Percentiles rank a stretch among this genome's conserved stretches.
Evolutionary conservation across 2,888 invertebrate species (phyloP).

Genomic region (Volucella bombylans): DNA sequence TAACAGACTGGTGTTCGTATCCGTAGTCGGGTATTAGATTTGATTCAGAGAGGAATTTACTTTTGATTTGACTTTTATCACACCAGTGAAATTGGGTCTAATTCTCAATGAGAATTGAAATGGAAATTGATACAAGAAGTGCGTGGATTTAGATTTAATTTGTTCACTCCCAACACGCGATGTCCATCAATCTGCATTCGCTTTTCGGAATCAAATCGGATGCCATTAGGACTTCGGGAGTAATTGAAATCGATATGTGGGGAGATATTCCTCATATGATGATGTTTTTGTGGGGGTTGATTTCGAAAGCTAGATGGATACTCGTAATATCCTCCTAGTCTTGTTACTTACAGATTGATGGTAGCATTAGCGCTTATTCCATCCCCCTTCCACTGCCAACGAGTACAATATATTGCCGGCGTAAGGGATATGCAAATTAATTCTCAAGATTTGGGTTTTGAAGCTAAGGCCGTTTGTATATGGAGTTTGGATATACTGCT

Average conservation of each 20-base stretch:
- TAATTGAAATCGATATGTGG: conserved; percentile 51
- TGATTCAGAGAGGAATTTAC: conserved; percentile 35
- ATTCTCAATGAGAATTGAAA: conserved; percentile 39
- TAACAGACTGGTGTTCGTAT: conserved; percentile 7
- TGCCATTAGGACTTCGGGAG: conserved; percentile 3
- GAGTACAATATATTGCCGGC: background rate
- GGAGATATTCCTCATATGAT: background rate
- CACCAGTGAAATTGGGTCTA: background rate
- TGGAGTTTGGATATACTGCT: background rate
- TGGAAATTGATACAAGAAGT: background rate
- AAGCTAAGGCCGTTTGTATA: conserved; percentile 25
- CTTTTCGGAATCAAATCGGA: conserved; percentile 50
- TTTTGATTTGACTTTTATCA: conserved; percentile 39
- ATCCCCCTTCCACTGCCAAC: too few relatives aligned
- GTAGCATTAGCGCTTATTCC: conserved; percentile 40
- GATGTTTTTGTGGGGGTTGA: conserved; percentile 1
- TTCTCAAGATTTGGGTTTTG: conserved; percentile 46
- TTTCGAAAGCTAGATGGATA: background rate
- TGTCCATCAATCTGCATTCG: conserved; percentile 50
- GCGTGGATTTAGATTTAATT: conserved; percentile 47
- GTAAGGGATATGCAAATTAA: conserved; percentile 64
- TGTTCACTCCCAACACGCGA: conserved; percentile 50
- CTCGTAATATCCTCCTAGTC: conserved; percentile 20
- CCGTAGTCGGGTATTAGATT: conserved; percentile 27
- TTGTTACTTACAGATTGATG: conserved; percentile 56